Evolutionary conservation across 2,113 vertebrate species (phyloP).

Genomic region (Ameiurus melas): DNA sequence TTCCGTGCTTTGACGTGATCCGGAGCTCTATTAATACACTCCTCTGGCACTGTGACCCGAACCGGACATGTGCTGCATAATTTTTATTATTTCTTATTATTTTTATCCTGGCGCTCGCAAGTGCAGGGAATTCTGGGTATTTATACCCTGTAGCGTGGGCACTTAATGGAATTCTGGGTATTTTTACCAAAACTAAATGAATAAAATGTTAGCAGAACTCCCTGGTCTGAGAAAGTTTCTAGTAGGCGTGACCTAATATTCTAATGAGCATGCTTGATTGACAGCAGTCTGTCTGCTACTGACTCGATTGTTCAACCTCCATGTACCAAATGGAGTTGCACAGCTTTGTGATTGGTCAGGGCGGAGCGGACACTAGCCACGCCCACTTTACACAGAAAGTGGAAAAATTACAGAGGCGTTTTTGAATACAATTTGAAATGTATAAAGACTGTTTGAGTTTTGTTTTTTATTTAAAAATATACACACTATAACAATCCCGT

Average conservation of each 20-base stretch:
- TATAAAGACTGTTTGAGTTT: neutral
- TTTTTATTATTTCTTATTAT: neutral
- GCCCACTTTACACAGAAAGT: neutral
- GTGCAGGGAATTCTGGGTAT: constrained; percentile 12
- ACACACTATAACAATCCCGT: neutral
- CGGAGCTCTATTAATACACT: constrained; percentile 57
- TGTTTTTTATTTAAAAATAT: neutral
- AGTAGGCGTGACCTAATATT: neutral
- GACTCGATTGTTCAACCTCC: neutral
- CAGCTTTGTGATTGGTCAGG: neutral
- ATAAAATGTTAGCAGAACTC: neutral
- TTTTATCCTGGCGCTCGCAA: neutral
- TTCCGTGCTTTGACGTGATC: constrained; percentile 47
- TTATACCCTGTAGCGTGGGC: neutral
- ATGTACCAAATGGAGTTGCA: neutral
- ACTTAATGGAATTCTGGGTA: neutral
- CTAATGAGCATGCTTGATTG: constrained; percentile 1
- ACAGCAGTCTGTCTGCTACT: neutral
- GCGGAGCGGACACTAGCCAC: neutral
- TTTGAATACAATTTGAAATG: neutral
- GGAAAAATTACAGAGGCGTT: neutral
- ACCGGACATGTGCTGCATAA: neutral
- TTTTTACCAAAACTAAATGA: no score
- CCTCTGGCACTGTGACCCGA: neutral
- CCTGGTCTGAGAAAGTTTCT: neutral